Percentiles rank a stretch among this genome's conserved stretches.
Evolutionary conservation across 2,888 invertebrate species (phyloP).

Genomic region (Chrysodeixis includens): DNA sequence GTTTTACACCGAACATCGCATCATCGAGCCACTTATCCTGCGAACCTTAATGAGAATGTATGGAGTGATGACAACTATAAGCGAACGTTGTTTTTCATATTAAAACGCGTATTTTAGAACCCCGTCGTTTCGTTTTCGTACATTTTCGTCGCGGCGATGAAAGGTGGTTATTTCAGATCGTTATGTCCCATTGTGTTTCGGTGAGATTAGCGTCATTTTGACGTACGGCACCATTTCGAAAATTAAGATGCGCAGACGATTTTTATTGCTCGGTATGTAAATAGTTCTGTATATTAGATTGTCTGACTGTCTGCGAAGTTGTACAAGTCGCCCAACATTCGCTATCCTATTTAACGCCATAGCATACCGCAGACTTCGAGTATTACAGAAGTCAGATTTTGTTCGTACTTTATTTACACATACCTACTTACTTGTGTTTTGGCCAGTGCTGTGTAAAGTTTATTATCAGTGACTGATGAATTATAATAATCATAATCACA

Average conservation of each 20-base stretch:
- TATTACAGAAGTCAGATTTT: background rate
- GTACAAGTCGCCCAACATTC: slow-evolving; percentile 1
- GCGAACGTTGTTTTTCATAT: slow-evolving; percentile 54
- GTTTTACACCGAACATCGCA: slow-evolving; percentile 32
- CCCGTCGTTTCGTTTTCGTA: no score
- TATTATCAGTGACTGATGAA: no score
- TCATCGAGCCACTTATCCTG: slow-evolving; percentile 46
- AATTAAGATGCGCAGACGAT: slow-evolving; percentile 18
- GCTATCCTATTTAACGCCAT: slow-evolving; percentile 4
- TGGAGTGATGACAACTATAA: slow-evolving; percentile 52
- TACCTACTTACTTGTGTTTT: no score
- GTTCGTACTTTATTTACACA: background rate
- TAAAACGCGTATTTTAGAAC: slow-evolving; percentile 50
- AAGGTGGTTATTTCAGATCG: slow-evolving; percentile 12
- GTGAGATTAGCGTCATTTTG: slow-evolving; percentile 22
- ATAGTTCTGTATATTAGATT: slow-evolving; percentile 6
- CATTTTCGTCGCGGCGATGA: slow-evolving; percentile 26
- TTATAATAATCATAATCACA: no score
- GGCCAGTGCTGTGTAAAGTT: no score
- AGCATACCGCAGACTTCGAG: background rate
- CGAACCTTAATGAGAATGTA: slow-evolving; percentile 55
- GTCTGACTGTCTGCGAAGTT: background rate
- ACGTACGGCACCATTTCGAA: slow-evolving; percentile 24
- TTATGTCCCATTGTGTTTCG: slow-evolving; percentile 43
- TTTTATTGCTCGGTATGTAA: slow-evolving; percentile 4